Evolutionary conservation across 2,888 invertebrate genomes (phyloP).

Genomic region (Tachystola acroxantha): DNA sequence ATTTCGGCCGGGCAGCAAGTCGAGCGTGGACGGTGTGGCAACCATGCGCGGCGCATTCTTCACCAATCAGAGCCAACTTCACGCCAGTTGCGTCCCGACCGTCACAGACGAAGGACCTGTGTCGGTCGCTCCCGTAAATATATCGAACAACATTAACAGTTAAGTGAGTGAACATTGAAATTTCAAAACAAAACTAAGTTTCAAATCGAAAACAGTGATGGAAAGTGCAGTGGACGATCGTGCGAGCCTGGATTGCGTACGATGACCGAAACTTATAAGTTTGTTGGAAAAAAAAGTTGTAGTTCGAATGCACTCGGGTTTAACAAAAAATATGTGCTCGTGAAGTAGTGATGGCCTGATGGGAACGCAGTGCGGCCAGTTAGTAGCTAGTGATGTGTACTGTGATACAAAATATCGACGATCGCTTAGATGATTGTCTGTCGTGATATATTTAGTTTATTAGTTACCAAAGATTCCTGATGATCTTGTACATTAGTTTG

Average conservation of each 20-base stretch:
- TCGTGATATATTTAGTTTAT: conserved; percentile 73
- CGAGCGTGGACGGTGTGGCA: conserved; percentile 69
- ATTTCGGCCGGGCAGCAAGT: conserved; percentile 50
- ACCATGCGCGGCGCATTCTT: conserved; percentile 76
- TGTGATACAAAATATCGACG: conserved; percentile 73
- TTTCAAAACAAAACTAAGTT: conserved; percentile 26
- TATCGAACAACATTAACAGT: conserved; percentile 64
- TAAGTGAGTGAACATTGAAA: conserved; percentile 58
- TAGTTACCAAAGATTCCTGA: conserved; percentile 78
- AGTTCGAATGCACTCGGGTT: conserved; percentile 61
- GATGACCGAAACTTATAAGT: conserved; percentile 70
- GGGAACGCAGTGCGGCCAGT: conserved; percentile 71
- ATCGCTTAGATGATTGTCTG: conserved; percentile 72
- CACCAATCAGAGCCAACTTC: conserved; percentile 69
- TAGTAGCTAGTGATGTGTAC: conserved; percentile 74
- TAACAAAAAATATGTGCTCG: conserved; percentile 68
- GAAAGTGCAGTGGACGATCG: conserved; percentile 40
- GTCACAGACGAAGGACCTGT: conserved; percentile 48
- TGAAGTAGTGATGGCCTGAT: conserved; percentile 70
- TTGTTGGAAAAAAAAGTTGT: conserved; percentile 62
- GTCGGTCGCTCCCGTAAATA: conserved; percentile 46
- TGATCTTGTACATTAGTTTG: conserved; percentile 78
- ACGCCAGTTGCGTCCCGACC: conserved; percentile 67
- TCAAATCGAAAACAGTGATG: conserved; percentile 47
- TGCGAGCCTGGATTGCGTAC: conserved; percentile 39